Percentiles rank a stretch among this genome's conserved stretches.
phyloP scores from a whole-genome alignment of 2,113 vertebrate species.

The Bubo blakistoni region DNA sequence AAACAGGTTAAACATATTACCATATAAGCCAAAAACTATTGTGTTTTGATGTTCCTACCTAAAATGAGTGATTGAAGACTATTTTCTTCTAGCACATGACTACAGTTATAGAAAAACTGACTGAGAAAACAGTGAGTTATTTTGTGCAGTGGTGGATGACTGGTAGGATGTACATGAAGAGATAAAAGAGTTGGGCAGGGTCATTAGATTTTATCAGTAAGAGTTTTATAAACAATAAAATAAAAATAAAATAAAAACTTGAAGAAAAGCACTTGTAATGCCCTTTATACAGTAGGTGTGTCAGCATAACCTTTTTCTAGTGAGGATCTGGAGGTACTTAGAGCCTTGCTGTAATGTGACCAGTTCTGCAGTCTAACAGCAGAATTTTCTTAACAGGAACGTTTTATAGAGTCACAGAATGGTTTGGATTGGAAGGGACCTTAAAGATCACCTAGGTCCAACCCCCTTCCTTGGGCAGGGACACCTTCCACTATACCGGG shows the following conservation, averaged over 20 bases:
- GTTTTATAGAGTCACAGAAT: background rate
- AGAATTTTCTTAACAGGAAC: background rate
- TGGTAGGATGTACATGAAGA: background rate
- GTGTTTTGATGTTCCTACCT: background rate
- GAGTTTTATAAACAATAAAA: background rate
- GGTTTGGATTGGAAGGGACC: no score
- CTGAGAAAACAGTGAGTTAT: background rate
- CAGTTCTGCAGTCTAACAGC: background rate
- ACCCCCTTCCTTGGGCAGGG: no score
- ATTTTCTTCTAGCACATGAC: background rate
- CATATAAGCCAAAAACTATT: background rate
- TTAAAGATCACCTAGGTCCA: no score
- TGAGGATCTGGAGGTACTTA: background rate
- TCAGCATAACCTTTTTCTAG: background rate
- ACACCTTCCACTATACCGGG: no score
- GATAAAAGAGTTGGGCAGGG: background rate
- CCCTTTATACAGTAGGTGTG: background rate
- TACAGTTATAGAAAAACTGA: background rate
- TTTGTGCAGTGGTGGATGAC: background rate
- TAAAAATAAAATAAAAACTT: background rate
- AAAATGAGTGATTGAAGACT: background rate
- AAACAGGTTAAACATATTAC: background rate
- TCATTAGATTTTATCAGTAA: background rate
- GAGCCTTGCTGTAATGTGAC: background rate
- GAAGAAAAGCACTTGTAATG: background rate